phyloP scores from a whole-genome alignment of 1,140 invertebrate species.

The Drosophila pseudoobscura region DNA sequence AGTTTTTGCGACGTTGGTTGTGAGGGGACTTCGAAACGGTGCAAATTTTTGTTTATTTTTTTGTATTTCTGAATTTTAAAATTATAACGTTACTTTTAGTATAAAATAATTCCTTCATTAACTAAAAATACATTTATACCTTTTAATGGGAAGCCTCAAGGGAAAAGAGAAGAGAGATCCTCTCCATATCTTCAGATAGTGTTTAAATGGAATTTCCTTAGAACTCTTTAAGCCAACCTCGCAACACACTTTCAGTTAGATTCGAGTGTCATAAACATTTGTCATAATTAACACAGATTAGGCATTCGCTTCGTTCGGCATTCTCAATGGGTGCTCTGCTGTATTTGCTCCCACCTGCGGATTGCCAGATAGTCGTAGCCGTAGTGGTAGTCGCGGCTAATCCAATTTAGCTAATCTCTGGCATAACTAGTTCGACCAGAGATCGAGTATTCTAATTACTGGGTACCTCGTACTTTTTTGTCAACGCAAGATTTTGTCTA shows the following conservation, averaged over 20 bases:
- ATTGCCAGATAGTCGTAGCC: background rate
- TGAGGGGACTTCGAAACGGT: too few species aligned
- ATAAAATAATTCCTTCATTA: too few species aligned
- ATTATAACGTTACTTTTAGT: too few species aligned
- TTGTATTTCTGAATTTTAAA: too few species aligned
- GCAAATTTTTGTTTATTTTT: too few species aligned
- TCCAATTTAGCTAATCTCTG: conserved; percentile 49
- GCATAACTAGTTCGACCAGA: conserved; percentile 42
- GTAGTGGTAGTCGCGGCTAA: conserved; percentile 6
- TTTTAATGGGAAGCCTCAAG: too few species aligned
- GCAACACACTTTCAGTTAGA: background rate
- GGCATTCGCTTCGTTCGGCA: conserved; percentile 23
- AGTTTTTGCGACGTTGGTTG: too few species aligned
- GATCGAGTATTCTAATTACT: conserved; percentile 46
- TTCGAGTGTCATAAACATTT: conserved; percentile 36
- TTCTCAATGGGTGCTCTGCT: conserved; percentile 22
- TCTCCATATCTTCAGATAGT: too few species aligned
- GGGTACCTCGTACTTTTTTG: conserved; percentile 25
- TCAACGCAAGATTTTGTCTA: conserved; percentile 31
- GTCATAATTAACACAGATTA: conserved; percentile 55
- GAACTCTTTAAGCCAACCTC: background rate
- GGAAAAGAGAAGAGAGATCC: too few species aligned
- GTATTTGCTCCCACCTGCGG: conserved; percentile 19
- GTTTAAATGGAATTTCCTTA: background rate
- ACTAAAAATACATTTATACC: too few species aligned